Percentiles rank a stretch among this genome's conserved stretches.
These are phyloP conservation scores for Anthonomus grandis DNA, from an alignment of 1,140 invertebrate genomes.

Conservation along the genomic window DNA sequence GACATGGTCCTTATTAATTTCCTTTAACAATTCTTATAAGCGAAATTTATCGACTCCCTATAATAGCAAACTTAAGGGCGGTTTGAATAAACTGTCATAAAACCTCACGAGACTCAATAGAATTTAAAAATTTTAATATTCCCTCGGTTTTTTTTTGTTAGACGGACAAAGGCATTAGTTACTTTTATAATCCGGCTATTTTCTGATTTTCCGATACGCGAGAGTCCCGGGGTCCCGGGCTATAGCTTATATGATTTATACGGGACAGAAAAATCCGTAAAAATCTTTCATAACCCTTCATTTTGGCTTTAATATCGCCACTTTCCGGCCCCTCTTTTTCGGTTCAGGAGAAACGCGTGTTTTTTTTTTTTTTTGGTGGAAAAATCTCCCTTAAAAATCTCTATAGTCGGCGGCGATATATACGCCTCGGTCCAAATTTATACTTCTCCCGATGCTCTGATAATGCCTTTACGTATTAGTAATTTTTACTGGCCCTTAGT, in stretches of 20 bases:
- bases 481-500: constrained; percentile 24
- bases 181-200: constrained; percentile 25
- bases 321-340: constrained; percentile 11
- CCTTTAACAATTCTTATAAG: constrained; percentile 9
- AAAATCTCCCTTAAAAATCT: constrained; percentile 28
- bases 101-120: too few relatives aligned
- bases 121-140: not conserved
- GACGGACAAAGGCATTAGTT: constrained; percentile 20
- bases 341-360: not conserved
- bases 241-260: constrained; percentile 26
- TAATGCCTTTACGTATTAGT: constrained; percentile 28
- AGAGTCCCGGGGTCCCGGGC: too few relatives aligned
- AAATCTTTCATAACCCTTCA: constrained; percentile 28
- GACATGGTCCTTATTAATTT: constrained; percentile 16
- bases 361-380: constrained; percentile 6
- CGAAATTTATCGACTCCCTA: too few relatives aligned
- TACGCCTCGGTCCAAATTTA: constrained; percentile 17
- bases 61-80: too few relatives aligned
- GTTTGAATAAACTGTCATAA: too few relatives aligned
- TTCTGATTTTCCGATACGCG: constrained; percentile 22
- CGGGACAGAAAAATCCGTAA: constrained; percentile 26
- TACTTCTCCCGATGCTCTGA: constrained; percentile 20
- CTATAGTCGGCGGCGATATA: constrained; percentile 24
- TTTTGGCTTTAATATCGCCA: constrained; percentile 26
- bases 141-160: not conserved